Conservation (phyloP, 2,113 vertebrate genomes). For the Cepphus grylle region DNA sequence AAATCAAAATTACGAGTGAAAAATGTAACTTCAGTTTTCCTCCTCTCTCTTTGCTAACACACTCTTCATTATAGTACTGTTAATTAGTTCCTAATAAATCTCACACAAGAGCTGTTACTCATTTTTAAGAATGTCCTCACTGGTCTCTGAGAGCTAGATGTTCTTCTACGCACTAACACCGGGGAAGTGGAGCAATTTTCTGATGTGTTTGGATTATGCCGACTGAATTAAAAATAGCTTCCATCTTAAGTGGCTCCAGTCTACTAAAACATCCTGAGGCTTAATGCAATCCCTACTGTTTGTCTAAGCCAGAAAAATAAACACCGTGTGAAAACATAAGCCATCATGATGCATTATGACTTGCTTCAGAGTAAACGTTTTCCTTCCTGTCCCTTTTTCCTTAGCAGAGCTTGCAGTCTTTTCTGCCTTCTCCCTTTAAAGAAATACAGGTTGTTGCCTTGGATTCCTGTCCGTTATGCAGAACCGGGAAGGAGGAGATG, state of each 20-base stretch:
- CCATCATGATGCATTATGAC: neutral
- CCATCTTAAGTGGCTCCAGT: slow-evolving; percentile 17
- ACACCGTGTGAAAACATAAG: neutral
- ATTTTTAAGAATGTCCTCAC: neutral
- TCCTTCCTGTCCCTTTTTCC: neutral
- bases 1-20: neutral
- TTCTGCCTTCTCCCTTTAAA: neutral
- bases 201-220: neutral
- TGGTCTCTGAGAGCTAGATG: neutral
- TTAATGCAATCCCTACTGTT: slow-evolving; percentile 11
- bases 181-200: neutral
- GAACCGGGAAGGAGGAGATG: neutral
- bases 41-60: neutral
- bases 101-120: neutral
- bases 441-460: neutral
- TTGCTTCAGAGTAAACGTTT: neutral
- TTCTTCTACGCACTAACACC: neutral
- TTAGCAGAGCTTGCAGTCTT: neutral
- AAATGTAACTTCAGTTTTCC: neutral
- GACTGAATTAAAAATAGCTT: slow-evolving; percentile 48
- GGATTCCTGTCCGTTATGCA: neutral
- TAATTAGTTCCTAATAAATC: neutral
- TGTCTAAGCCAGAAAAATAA: slow-evolving; percentile 23
- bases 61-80: neutral
- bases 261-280: neutral